phyloP scores from a whole-genome alignment of 2,797 vertebrate species.

The Melanotaenia maccullochi region DNA sequence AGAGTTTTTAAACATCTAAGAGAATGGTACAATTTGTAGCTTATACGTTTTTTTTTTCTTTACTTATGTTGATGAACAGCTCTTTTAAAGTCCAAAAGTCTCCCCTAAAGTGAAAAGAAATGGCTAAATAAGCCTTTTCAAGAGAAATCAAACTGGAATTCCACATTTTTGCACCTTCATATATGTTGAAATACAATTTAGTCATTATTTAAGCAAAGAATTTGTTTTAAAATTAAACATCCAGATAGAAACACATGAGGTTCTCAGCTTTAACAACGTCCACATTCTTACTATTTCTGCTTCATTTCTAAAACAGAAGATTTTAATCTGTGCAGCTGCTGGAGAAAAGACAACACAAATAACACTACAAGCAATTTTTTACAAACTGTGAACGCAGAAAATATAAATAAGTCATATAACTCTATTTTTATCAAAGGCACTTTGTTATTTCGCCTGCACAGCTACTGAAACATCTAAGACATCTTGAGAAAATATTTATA shows the following conservation, averaged over 20 bases:
- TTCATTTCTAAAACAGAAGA: not conserved
- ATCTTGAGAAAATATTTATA: not conserved
- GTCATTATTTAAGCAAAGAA: not conserved
- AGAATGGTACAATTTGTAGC: no score
- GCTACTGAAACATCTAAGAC: not conserved
- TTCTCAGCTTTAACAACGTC: constrained; percentile 32
- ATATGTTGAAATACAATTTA: not conserved
- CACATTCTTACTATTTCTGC: not conserved
- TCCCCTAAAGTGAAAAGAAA: not conserved
- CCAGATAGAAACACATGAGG: constrained; percentile 40
- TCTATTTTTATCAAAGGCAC: not conserved
- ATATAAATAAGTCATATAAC: not conserved
- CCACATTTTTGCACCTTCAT: not conserved
- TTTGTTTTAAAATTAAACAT: not conserved
- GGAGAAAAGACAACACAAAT: constrained; percentile 22
- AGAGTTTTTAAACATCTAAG: no score
- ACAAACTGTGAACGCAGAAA: not conserved
- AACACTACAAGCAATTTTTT: not conserved
- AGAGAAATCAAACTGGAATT: constrained; percentile 26
- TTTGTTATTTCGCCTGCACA: not conserved
- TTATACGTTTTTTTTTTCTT: no score
- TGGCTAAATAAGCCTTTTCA: not conserved
- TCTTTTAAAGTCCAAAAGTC: not conserved
- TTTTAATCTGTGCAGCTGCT: constrained; percentile 11
- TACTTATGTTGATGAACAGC: no score